Evolutionary conservation across 2,888 invertebrate species (phyloP).

Genomic region (Metacarcinus magister): DNA sequence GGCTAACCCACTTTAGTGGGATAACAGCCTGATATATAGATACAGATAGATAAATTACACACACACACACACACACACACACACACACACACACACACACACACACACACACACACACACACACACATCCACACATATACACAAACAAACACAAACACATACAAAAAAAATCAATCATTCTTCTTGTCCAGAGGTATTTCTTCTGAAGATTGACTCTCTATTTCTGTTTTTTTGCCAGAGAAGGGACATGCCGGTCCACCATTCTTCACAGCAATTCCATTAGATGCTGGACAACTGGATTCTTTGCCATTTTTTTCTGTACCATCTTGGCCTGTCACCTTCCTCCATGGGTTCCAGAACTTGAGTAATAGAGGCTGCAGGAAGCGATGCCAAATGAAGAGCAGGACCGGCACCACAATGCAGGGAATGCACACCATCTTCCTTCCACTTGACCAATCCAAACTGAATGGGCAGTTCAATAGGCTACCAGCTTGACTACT

Average conservation of each 20-base stretch:
- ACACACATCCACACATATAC: neutral
- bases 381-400: conserved; percentile 93
- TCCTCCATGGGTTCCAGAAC: conserved; percentile 91
- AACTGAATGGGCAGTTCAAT: neutral
- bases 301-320: conserved; percentile 63
- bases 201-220: conserved; percentile 13
- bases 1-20: too few species aligned
- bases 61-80: neutral
- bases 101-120: too few species aligned
- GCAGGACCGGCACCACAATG: conserved; percentile 92
- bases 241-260: conserved; percentile 72
- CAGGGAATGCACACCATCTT: conserved; percentile 93
- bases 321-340: conserved; percentile 84
- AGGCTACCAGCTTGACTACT: neutral
- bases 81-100: neutral
- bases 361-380: conserved; percentile 92
- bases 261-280: conserved; percentile 66
- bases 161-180: conserved; percentile 57
- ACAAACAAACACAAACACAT: neutral
- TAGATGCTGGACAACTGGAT: conserved; percentile 64
- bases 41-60: too few species aligned
- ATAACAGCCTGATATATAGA: too few species aligned
- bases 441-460: neutral
- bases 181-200: conserved; percentile 61
- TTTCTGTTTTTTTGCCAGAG: conserved; percentile 67